Evolutionary conservation across 1,140 invertebrate genomes (phyloP).

Genomic region (Drosophila setifemur): DNA sequence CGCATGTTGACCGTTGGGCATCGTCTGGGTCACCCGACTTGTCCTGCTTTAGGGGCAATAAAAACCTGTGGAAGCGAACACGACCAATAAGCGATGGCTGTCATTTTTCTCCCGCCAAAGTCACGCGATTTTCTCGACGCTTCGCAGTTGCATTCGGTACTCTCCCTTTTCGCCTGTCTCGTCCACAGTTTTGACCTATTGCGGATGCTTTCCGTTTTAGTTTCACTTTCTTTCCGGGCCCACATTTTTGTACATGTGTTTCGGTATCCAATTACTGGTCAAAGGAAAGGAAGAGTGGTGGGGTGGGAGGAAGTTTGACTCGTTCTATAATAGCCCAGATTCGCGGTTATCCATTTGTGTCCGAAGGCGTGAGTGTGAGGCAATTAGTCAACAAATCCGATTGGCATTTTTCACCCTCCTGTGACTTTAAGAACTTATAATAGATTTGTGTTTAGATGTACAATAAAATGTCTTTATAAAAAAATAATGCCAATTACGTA

Average conservation of each 20-base stretch:
- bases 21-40: conserved; percentile 46
- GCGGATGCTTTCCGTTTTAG: conserved; percentile 16
- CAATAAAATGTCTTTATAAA: too few relatives aligned
- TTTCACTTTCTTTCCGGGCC: conserved; percentile 12
- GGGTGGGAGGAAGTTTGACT: conserved; percentile 5
- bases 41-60: conserved; percentile 21
- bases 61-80: conserved; percentile 3
- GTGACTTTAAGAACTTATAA: too few relatives aligned
- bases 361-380: neutral
- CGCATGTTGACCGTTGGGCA: conserved; percentile 34
- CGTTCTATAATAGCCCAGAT: neutral
- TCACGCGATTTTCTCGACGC: conserved; percentile 34
- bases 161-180: conserved; percentile 1
- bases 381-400: conserved; percentile 22
- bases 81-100: conserved; percentile 1
- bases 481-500: too few relatives aligned
- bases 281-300: neutral
- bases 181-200: too few relatives aligned
- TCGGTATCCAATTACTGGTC: conserved; percentile 29
- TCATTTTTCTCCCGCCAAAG: conserved; percentile 25
- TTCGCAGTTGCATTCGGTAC: neutral
- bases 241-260: conserved; percentile 14
- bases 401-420: neutral
- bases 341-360: conserved; percentile 8
- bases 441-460: too few relatives aligned